A percentile compares a stretch with the other conserved stretches of the same genome.
Evolutionary conservation across 2,797 vertebrate species (phyloP).

Genomic region (Potorous gilbertii): DNA sequence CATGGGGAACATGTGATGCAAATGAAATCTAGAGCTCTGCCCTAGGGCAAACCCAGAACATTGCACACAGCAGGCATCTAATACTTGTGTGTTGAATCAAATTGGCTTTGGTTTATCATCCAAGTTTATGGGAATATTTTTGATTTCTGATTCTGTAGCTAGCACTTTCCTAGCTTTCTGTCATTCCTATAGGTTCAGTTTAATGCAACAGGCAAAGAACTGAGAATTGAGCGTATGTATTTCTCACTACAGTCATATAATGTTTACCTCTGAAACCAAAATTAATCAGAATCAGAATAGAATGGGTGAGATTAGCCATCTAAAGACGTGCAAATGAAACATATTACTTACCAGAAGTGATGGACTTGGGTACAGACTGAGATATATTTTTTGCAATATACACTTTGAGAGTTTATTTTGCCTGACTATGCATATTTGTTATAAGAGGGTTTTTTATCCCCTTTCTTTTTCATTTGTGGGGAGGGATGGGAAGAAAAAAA

Average conservation of each 20-base stretch:
- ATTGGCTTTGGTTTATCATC: neutral
- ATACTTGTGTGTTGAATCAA: neutral
- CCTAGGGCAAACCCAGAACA: too few species aligned
- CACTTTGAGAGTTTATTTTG: neutral
- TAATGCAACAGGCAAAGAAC: neutral
- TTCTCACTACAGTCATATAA: neutral
- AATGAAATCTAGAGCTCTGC: neutral
- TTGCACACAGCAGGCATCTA: neutral
- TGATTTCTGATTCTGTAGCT: neutral
- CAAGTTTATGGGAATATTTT: neutral
- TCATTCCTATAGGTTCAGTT: neutral
- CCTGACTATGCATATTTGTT: neutral
- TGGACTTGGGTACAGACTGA: neutral
- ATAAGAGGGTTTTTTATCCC: neutral
- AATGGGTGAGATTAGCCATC: neutral
- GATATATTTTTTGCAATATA: neutral
- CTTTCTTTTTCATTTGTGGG: neutral
- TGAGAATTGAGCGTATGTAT: neutral
- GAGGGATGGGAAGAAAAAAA: neutral
- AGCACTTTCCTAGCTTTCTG: too few species aligned
- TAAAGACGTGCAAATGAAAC: neutral
- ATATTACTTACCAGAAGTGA: neutral
- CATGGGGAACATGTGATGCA: neutral
- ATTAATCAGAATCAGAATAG: neutral
- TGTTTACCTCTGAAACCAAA: neutral